Evolutionary conservation across 2,797 vertebrate species (phyloP), one percentile per base, ranked within the genome.

Genomic region (Scarus forsteni): DNA sequence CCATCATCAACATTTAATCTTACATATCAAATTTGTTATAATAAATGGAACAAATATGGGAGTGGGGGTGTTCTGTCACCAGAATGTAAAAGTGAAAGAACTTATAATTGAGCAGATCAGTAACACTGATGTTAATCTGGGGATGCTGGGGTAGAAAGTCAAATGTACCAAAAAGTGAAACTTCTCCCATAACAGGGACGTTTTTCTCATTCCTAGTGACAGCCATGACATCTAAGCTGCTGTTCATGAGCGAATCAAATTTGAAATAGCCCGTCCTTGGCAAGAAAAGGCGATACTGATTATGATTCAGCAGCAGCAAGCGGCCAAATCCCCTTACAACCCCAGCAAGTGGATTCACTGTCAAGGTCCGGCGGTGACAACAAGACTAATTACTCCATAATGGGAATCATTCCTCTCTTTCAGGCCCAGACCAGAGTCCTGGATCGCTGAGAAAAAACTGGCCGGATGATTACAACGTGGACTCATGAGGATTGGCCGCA

Each of bases 371-470:
- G 63, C 44, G 72, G 81, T 90, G 89, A 91, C 88, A 92, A 89
- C 83, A 88, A 91, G 88, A 91, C 91, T 92, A 91, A 93, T 92
- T 89, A 89, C 89, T 84, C 77, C 63, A 83, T 92, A 88, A 92
- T 90, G 82, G 81, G 79, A 83, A 90, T 83, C 82, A 90, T 92
- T 77, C 83, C 80, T 91, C 88, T 91, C 77, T 89, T 92, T 90
- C 86, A 90, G 55, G 42, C 58, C 56, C 16, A 83, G 75, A 87
- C 83, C 63, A 72, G 78, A 82, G 76, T 75, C 72, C 69, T 70
- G 81, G 57, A 77, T 85, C 6, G 49, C 70, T 60, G 75, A 85
- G 84, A 83, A 27, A 27, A 27, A 80, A 80, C 78, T 67, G 77
- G 63, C 80, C 65, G 79, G 60, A 49, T 85, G 87, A 91, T 93